Percentiles rank a stretch among this genome's conserved stretches.
These are phyloP conservation scores for Gadus chalcogrammus DNA, from an alignment of 2,113 vertebrate genomes.

Conservation along the genomic window DNA sequence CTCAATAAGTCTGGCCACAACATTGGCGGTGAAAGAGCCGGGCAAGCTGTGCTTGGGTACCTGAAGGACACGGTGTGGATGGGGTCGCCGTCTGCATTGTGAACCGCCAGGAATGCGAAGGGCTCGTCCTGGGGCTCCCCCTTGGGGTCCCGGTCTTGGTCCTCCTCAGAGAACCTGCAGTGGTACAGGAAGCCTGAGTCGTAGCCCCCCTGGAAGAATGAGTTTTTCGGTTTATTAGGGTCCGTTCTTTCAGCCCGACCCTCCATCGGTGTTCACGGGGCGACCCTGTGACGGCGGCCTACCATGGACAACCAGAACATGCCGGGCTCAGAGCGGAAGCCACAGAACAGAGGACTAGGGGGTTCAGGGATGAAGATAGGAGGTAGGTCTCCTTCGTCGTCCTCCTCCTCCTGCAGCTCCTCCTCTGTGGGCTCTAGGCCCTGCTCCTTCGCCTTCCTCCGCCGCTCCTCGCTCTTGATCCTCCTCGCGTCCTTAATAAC, in stretches of 20 bases:
- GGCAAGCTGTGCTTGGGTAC: slow-evolving; percentile 56
- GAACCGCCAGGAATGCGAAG: slow-evolving; percentile 74
- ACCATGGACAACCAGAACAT: slow-evolving; percentile 96
- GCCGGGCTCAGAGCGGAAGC: slow-evolving; percentile 86
- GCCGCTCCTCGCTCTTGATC: slow-evolving; percentile 52
- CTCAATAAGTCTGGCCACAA: neutral
- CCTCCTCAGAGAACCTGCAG: slow-evolving; percentile 77
- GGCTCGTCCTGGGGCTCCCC: slow-evolving; percentile 76
- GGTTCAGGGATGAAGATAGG: slow-evolving; percentile 72
- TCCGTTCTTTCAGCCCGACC: too few species aligned
- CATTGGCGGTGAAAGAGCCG: too few species aligned
- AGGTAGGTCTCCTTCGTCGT: slow-evolving; percentile 76
- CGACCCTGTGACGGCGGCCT: slow-evolving; percentile 11
- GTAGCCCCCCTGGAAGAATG: slow-evolving; percentile 77
- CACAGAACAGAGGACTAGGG: slow-evolving; percentile 83
- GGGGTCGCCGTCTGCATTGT: slow-evolving; percentile 73
- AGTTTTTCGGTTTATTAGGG: neutral
- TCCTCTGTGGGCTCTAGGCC: slow-evolving; percentile 51
- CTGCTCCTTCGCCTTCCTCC: slow-evolving; percentile 52
- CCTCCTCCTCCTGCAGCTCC: slow-evolving; percentile 50
- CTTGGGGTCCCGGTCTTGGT: slow-evolving; percentile 53
- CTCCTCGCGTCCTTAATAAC: slow-evolving; percentile 58
- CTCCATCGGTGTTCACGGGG: too few species aligned
- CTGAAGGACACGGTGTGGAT: slow-evolving; percentile 80
- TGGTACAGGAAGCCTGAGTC: slow-evolving; percentile 91